Evolutionary conservation across 2,113 vertebrate genomes (phyloP).

Genomic region (Hydropotes inermis): DNA sequence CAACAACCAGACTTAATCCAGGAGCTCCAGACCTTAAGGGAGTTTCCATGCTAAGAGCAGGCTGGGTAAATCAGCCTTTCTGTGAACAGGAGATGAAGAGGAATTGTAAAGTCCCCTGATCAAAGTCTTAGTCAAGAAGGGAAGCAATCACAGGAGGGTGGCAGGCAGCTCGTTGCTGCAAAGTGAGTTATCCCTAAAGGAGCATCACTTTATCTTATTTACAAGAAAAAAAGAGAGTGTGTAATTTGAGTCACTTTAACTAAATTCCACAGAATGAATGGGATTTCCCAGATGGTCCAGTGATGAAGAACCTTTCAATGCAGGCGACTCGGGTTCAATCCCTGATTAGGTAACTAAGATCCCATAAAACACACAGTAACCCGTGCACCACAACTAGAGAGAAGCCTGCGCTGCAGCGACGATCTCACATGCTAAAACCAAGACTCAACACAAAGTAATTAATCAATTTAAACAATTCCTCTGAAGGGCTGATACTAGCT

Average conservation of each 20-base stretch:
- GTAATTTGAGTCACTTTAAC: not conserved
- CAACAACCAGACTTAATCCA: not conserved
- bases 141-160: no score
- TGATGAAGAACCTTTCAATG: not conserved
- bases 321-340: not conserved
- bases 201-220: not conserved
- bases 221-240: not conserved
- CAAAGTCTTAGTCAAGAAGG: not conserved
- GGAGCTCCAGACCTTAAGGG: not conserved
- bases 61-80: not conserved
- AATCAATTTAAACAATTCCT: not conserved
- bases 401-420: accelerated
- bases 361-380: not conserved
- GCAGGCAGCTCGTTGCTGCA: not conserved
- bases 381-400: not conserved
- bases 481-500: not conserved
- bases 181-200: not conserved
- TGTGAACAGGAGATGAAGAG: not conserved
- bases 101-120: not conserved
- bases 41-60: not conserved
- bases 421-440: not conserved
- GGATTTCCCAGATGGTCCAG: not conserved
- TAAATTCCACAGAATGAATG: not conserved
- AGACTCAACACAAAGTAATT: not conserved
- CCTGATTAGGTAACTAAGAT: not conserved